These are phyloP conservation scores for Trissolcus japonicus DNA, from an alignment of 2,888 invertebrate species.

Conservation along the genomic window DNA sequence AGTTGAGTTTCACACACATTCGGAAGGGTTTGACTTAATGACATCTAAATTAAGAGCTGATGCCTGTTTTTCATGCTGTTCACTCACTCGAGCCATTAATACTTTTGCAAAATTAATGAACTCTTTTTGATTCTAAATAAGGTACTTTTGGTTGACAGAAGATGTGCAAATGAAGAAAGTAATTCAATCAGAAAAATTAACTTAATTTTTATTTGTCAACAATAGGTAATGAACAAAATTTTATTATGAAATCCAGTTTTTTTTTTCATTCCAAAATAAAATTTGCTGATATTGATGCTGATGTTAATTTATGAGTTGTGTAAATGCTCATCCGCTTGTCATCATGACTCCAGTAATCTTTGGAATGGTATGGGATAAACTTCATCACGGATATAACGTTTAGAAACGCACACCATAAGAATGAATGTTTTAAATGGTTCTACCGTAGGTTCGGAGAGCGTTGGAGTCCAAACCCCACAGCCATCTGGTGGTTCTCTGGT, in stretches of 20 bases:
- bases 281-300: no score
- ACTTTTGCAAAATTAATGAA: neutral
- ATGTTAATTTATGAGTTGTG: no score
- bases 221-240: no score
- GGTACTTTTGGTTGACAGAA: neutral
- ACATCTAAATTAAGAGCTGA: constrained; percentile 43
- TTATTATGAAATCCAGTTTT: no score
- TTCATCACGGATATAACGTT: neutral
- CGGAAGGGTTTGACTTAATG: constrained; percentile 33
- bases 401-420: neutral
- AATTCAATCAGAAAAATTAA: no score
- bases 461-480: constrained; percentile 70
- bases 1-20: constrained; percentile 29
- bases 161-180: neutral
- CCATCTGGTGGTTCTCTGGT: constrained; percentile 73
- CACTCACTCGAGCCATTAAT: neutral
- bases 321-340: no score
- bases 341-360: no score
- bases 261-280: no score
- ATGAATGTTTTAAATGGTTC: constrained; percentile 3
- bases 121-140: neutral
- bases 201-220: no score
- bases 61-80: neutral
- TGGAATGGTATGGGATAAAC: no score
- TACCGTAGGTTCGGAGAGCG: neutral